phyloP scores from a whole-genome alignment of 92 coral and sea anemone genomes.

The Porites cylindrica region DNA sequence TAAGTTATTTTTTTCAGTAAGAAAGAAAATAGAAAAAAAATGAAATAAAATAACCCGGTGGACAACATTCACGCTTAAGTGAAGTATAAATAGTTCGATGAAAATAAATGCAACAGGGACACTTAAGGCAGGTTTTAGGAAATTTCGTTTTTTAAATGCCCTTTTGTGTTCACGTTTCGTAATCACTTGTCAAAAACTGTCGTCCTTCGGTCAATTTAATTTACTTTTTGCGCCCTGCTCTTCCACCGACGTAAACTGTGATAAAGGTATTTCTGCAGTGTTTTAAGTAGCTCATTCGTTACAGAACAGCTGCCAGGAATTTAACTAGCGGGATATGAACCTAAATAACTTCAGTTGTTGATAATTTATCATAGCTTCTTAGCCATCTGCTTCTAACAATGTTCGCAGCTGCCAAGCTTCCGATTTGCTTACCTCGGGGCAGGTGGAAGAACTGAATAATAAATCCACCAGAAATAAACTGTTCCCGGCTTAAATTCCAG shows the following conservation, averaged over 20 bases:
- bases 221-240: neutral
- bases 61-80: too few species aligned
- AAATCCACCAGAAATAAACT: constrained; percentile 20
- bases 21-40: too few species aligned
- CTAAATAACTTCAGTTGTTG: constrained; percentile 22
- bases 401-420: constrained; percentile 36
- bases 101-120: too few species aligned
- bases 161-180: constrained; percentile 19
- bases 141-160: neutral
- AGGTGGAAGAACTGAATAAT: constrained; percentile 42
- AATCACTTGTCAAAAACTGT: neutral
- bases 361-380: constrained; percentile 20
- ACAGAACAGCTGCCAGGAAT: constrained; percentile 27
- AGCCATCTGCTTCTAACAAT: constrained; percentile 52
- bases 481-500: neutral
- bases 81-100: too few species aligned
- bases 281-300: constrained; percentile 2
- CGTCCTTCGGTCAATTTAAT: constrained; percentile 11
- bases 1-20: too few species aligned
- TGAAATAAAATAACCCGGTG: too few species aligned
- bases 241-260: neutral
- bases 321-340: constrained; percentile 24
- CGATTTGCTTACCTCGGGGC: constrained; percentile 36
- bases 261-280: constrained; percentile 3
- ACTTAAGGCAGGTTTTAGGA: constrained; percentile 4